Base-by-base conservation (phyloP, 1,140 invertebrate species). In the Diploscapter pachys region DNA sequence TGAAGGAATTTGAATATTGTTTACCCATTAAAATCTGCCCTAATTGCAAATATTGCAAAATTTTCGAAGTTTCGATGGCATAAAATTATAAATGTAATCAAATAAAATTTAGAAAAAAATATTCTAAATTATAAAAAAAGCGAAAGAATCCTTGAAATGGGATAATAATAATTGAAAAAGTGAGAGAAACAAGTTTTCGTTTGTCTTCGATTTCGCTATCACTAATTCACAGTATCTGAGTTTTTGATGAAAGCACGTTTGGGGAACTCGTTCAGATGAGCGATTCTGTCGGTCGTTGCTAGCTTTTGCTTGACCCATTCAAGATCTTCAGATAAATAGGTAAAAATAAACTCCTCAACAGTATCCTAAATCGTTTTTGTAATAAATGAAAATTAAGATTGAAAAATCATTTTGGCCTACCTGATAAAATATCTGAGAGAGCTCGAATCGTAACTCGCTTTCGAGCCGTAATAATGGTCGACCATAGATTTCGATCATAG, bases 271-370 rank as follows among this genome's bases (percentile, higher is more conserved):
- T 74, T 49, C n/a, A 49, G 4, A 8, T 11, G 31, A 5, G 63
- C 62, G 50, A 74, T 52, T 49, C 49, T 67, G 9, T 69, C 53
- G 50, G 64, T 65, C 9, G 73, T 74, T 50, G 54, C 50, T 31
- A 65, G 73, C 56, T 68, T 74, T 11, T 31, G 53, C 13, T 69
- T 74, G 56, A 74, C 13, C 73, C 73, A 74, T 63, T 74, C 73
- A 49, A 74, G 13, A 57, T 74, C 73, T 11, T 69, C 66, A 31
- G 57, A 65, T 8, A 74, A 51, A 50, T 74, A 74, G 4, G 64
- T 65, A 67, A 66, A 74, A 49, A 74, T 57, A 61, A 74, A 74
- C 54, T 74, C 73, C 48, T 74, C 73, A 9, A 74, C 52, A 3
- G 66, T 74, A 53, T 74, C 64, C 31, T 74, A 59, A 59, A 59